Percentiles rank a stretch among this genome's conserved stretches.
Conservation (phyloP, 1,140 invertebrate genomes). For the Mercenaria mercenaria region DNA sequence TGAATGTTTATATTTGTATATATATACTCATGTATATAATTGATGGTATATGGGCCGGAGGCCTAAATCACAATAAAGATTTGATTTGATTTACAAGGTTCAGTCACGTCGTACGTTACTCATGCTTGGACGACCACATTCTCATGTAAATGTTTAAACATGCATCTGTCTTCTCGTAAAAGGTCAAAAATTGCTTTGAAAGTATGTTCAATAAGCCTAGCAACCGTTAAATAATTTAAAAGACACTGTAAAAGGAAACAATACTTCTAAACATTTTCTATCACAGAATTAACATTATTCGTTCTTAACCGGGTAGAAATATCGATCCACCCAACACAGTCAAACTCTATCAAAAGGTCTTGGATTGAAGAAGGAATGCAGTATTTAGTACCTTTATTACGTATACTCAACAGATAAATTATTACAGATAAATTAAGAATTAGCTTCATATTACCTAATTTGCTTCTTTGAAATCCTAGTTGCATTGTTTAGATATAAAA, state of each 20-base stretch:
- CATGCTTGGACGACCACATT: constrained; percentile 7
- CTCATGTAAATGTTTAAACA: constrained; percentile 33
- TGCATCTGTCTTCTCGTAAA: constrained; percentile 51
- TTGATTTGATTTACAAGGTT: too few species aligned
- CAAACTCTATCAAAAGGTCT: constrained; percentile 35
- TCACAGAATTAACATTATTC: neutral
- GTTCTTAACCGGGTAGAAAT: constrained; percentile 32
- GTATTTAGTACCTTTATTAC: too few species aligned
- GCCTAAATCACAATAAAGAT: too few species aligned
- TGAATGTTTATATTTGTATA: too few species aligned
- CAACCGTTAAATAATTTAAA: neutral
- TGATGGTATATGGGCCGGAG: too few species aligned
- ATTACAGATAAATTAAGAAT: too few species aligned
- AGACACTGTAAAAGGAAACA: neutral
- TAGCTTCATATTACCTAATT: too few species aligned
- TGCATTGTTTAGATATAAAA: too few species aligned
- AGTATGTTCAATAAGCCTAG: constrained; percentile 34
- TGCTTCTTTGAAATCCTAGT: too few species aligned
- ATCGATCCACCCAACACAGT: constrained; percentile 59
- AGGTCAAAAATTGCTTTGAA: constrained; percentile 18
- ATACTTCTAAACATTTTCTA: neutral
- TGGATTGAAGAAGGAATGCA: too few species aligned
- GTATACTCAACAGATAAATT: too few species aligned
- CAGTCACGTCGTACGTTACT: constrained; percentile 26
- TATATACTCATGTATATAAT: too few species aligned